phyloP scores from a whole-genome alignment of 2,888 invertebrate species.

The Cheilosia impressa region DNA sequence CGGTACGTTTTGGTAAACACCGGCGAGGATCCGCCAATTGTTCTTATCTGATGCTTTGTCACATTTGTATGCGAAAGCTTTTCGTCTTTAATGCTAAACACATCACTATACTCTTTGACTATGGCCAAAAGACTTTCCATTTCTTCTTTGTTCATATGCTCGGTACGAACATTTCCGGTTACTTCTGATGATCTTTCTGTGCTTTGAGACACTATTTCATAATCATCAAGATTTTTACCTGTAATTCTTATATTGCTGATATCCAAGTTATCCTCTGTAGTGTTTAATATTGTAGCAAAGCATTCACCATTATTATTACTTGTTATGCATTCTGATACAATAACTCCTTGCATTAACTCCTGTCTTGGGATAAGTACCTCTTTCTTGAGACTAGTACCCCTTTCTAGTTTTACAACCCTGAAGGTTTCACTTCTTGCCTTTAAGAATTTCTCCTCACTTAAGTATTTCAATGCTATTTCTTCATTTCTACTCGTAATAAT shows the following conservation, averaged over 20 bases:
- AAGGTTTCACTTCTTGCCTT: constrained; percentile 2
- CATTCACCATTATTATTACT: constrained; percentile 13
- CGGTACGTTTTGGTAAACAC: constrained; percentile 2
- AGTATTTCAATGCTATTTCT: constrained; percentile 25
- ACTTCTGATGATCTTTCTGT: constrained; percentile 2
- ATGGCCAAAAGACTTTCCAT: constrained; percentile 6
- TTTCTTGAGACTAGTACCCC: background rate
- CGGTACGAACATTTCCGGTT: constrained; percentile 13
- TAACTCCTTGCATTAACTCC: constrained; percentile 3
- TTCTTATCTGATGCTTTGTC: constrained; percentile 13
- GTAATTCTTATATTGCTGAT: constrained; percentile 3
- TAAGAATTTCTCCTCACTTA: constrained; percentile 23
- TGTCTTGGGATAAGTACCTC: constrained; percentile 6
- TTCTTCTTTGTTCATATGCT: constrained; percentile 17
- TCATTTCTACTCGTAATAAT: constrained; percentile 19
- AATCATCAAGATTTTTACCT: constrained; percentile 7
- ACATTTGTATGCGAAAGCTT: constrained; percentile 22
- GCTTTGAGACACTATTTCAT: background rate
- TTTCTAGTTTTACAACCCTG: constrained; percentile 11
- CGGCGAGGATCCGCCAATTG: background rate
- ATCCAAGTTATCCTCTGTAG: constrained; percentile 5
- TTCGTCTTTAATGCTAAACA: constrained; percentile 26
- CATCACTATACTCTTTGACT: constrained; percentile 17
- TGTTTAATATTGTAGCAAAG: constrained; percentile 17
- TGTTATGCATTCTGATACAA: constrained; percentile 21